Percentiles rank a stretch among this genome's conserved stretches.
These are phyloP conservation scores for Phallusia fumigata DNA, from an alignment of 23 tunicate genomes.

Conservation along the genomic window DNA sequence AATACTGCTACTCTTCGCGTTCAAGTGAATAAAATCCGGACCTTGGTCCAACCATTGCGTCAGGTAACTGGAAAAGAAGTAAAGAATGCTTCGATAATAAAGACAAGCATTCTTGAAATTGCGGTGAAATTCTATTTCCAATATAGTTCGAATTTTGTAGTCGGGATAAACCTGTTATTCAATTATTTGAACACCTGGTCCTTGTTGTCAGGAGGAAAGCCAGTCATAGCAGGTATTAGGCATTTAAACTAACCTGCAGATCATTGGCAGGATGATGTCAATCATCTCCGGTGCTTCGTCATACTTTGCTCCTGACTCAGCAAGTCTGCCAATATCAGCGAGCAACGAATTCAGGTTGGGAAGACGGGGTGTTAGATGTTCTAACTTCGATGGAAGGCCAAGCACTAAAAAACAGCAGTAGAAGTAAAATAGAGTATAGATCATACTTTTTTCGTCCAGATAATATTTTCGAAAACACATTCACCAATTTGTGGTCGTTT, in stretches of 20 bases:
- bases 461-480: too few relatives aligned
- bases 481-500: too few relatives aligned
- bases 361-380: constrained; percentile 83
- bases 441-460: too few relatives aligned
- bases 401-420: constrained; percentile 38
- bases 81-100: too few relatives aligned
- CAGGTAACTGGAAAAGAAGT: constrained; percentile 49
- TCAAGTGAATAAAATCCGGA: constrained; percentile 32
- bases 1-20: neutral
- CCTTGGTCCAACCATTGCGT: constrained; percentile 84
- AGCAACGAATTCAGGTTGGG: constrained; percentile 81
- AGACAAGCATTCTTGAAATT: too few relatives aligned
- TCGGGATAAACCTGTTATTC: too few relatives aligned
- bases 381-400: constrained; percentile 81
- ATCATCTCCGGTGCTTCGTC: constrained; percentile 99
- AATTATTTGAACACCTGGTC: too few relatives aligned
- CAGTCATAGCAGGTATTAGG: too few relatives aligned
- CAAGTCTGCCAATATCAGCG: constrained; percentile 79
- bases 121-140: too few relatives aligned
- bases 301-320: constrained; percentile 92
- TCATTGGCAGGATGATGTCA: constrained; percentile 93
- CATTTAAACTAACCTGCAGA: constrained; percentile 97
- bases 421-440: too few relatives aligned
- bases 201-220: too few relatives aligned
- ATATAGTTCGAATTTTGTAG: too few relatives aligned